Evolutionary conservation across 2,113 vertebrate genomes (phyloP), one percentile per base, ranked within the genome.

Genomic region (Crotalus viridis): DNA sequence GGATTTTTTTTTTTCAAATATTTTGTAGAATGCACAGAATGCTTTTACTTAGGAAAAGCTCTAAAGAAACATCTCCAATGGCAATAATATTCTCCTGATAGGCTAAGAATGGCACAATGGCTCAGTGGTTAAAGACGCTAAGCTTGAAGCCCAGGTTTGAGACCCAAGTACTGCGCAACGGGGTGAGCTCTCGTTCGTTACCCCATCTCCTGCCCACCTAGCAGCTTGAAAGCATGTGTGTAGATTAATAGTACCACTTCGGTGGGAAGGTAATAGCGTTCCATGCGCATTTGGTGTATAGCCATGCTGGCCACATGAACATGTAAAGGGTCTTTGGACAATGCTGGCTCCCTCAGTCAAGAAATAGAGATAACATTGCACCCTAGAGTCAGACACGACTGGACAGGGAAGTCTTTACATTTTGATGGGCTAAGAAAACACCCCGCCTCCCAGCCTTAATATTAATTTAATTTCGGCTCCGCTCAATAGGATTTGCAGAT

Each of bases 11-110:
- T 48, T 85, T 59, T 15, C 19, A 15, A 92, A 21, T 81, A 74
- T 15, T 46, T 69, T 74, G 48, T 43, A 15, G 56, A 93, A 54
- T 0, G 0, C 0, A 0, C 88, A 10, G 91, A 15, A 88, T 51
- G 33, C 74, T 88, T 94, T 91, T 94, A 9, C 93, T 91, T 17
- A 52, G n/a, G 59, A 56, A 1, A 0, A 0, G 0, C 61, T 81
- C 89, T 0, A 33, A 59, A 28, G 81, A 52, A 86, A 15, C 0
- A 19, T 92, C 19, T 92, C 81, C 39, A 91, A 74, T 59, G 88
- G 89, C 86, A 92, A 81, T 88, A 89, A 5, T 51, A 8, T 0
- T 90, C 43, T 90, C 26, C 51, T 87, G 17, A 87, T 46, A n/a
- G 56, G 17, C 43, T 86, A 24, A 46, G 55, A 90, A 4, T 12